These are phyloP conservation scores for Listronotus oregonensis DNA, from an alignment of 1,140 invertebrate species.

Conservation along the genomic window DNA sequence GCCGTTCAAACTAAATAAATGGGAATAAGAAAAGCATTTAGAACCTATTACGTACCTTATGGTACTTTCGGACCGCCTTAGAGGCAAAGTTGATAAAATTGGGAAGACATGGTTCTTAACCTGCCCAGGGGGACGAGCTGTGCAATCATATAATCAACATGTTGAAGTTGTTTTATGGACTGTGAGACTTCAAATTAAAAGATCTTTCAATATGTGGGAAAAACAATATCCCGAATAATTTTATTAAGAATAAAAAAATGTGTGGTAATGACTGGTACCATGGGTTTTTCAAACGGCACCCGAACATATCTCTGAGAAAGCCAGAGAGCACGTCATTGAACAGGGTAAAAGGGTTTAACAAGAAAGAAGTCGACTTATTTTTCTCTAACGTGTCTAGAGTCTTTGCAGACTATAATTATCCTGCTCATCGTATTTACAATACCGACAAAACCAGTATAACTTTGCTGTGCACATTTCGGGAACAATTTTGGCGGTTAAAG, in stretches of 20 bases:
- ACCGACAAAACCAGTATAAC: too few species aligned
- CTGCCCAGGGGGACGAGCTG: conserved; percentile 23
- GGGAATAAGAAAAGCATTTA: too few species aligned
- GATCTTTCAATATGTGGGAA: conserved; percentile 1
- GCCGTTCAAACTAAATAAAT: too few species aligned
- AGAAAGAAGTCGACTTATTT: too few species aligned
- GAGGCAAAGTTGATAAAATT: conserved; percentile 17
- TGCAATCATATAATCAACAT: conserved; percentile 23
- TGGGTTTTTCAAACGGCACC: conserved; percentile 2
- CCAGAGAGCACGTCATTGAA: too few species aligned
- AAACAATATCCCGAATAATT: conserved; percentile 19
- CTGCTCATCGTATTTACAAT: too few species aligned
- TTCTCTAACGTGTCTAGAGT: too few species aligned
- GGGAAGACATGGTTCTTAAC: conserved; percentile 23
- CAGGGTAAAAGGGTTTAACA: too few species aligned
- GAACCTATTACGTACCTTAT: conserved; percentile 3
- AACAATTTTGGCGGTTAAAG: too few species aligned
- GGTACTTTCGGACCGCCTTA: conserved; percentile 18
- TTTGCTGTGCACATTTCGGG: too few species aligned
- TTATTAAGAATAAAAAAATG: not conserved
- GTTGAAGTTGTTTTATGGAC: conserved; percentile 16
- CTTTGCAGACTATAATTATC: too few species aligned
- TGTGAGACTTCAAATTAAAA: not conserved
- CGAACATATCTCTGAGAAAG: too few species aligned
- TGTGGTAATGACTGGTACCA: conserved; percentile 25